These are phyloP conservation scores for Ameiurus melas DNA, from an alignment of 2,113 vertebrate species.

Conservation along the genomic window DNA sequence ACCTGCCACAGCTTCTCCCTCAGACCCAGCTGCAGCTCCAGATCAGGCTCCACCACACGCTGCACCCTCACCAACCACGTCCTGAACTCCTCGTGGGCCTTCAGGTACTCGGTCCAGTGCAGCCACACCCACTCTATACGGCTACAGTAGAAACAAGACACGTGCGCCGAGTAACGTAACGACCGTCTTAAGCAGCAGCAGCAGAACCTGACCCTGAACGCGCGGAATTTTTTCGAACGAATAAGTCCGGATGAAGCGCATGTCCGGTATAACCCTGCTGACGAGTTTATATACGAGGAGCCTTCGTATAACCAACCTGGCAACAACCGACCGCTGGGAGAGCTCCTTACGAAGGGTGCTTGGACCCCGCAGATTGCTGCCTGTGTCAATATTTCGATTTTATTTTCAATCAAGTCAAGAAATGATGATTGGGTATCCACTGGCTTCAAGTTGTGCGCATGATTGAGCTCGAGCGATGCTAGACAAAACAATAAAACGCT, in stretches of 20 bases:
- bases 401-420: not conserved
- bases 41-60: slow-evolving; percentile 72
- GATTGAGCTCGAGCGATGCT: too few relatives aligned
- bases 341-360: not conserved
- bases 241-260: not conserved
- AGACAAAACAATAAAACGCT: too few relatives aligned
- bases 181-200: too few relatives aligned
- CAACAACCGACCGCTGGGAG: not conserved
- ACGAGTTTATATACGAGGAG: not conserved
- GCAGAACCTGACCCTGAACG: too few relatives aligned
- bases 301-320: too few relatives aligned
- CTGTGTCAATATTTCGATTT: not conserved
- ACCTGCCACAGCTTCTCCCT: slow-evolving; percentile 94
- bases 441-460: not conserved
- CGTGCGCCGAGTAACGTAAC: too few relatives aligned
- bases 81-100: slow-evolving; percentile 84
- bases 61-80: slow-evolving; percentile 81
- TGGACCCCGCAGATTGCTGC: not conserved
- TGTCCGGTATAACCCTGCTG: not conserved
- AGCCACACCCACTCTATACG: slow-evolving; percentile 98
- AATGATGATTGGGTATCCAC: not conserved
- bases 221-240: too few relatives aligned
- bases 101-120: slow-evolving; percentile 93
- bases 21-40: slow-evolving; percentile 84
- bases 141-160: slow-evolving; percentile 63